Percentiles rank a stretch among this genome's conserved stretches.
phyloP scores from a whole-genome alignment of 2,113 vertebrate genomes.

The Ptyas mucosa region DNA sequence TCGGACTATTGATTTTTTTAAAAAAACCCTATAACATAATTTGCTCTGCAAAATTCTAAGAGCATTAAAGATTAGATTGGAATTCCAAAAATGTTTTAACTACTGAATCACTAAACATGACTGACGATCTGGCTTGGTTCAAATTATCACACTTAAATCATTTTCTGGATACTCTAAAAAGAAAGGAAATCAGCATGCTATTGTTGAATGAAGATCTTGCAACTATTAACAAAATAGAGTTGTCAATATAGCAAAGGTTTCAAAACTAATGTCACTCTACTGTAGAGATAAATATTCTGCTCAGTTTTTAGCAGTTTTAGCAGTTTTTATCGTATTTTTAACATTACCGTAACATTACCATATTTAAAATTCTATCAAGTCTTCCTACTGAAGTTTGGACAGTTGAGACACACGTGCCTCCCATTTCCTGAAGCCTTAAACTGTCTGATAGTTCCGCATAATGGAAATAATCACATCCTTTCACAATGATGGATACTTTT shows the following conservation, averaged over 20 bases:
- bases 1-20: background rate
- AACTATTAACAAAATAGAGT: background rate
- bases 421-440: background rate
- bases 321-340: background rate
- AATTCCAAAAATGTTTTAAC: background rate
- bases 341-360: background rate
- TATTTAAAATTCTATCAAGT: background rate
- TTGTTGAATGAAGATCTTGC: background rate
- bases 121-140: background rate
- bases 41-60: background rate
- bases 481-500: background rate
- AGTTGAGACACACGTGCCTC: background rate
- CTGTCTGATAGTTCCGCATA: background rate
- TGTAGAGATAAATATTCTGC: background rate
- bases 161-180: background rate
- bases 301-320: background rate
- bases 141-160: background rate
- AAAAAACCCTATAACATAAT: background rate
- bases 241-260: background rate
- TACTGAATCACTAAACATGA: background rate
- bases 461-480: background rate
- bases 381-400: background rate
- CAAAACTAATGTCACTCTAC: background rate
- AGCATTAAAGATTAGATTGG: background rate
- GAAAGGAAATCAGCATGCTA: background rate